Evolutionary conservation across 2,797 vertebrate species (phyloP), one percentile per base, ranked within the genome.

Genomic region (Erethizon dorsatum): DNA sequence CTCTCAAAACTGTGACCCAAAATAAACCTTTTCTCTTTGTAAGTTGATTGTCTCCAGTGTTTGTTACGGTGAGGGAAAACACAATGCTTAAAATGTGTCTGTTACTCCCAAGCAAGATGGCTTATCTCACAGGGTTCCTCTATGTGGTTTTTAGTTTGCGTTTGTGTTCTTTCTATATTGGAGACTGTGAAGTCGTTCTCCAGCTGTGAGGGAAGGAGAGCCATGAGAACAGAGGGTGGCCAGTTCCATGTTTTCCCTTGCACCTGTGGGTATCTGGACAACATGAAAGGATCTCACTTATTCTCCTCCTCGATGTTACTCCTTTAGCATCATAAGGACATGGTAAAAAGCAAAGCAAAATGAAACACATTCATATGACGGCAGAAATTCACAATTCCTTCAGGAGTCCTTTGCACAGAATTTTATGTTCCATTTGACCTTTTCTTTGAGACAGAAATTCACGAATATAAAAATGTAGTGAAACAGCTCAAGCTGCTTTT

Each of bases 401-500:
- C 54, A 77, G 92, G 96, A 96, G 28, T 85, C 94, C 91, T 96
- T 96, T 59, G n/a, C 14, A 61, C 71, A 78, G 73, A 90, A 88
- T 96, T 96, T 97, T 87, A 93, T 95, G 88, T 95, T 92, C 86
- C 41, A 67, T 96, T 93, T 96, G 95, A 97, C 96, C 95, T 98
- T 97, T 92, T 41, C 26, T 90, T 93, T 88, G 87, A 96, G 82
- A 82, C 78, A 94, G 91, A 97, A 96, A 96, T 96, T 92, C 90
- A 47, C 1, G 14, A 96, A 71, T 89, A 84, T 80, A 93, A 95
- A 97, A 97, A 94, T 15, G 20, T n/a, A 79, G 79, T 33, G 57
- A 97, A 90, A 88, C 24, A 95, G 87, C 79, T 94, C 71, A 91
- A 95, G 88, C 86, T 54, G 86, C 96, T 93, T 94, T 89, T 97